Evolutionary conservation across 1,140 invertebrate genomes (phyloP).

Genomic region (Temnothorax longispinosus): DNA sequence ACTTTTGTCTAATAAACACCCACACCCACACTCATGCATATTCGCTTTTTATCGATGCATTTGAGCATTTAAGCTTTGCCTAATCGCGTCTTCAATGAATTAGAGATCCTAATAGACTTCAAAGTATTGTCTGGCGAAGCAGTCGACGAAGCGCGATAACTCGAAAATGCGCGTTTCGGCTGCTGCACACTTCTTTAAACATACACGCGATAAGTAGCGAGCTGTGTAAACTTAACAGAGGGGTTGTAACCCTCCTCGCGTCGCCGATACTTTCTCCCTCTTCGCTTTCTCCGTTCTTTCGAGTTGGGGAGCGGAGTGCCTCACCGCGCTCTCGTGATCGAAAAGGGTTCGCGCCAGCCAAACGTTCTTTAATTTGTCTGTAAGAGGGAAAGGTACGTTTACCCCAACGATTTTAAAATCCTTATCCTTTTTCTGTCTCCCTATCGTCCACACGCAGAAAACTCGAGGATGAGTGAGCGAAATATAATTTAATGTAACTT

Average conservation of each 20-base stretch:
- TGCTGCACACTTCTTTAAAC: slow-evolving; percentile 38
- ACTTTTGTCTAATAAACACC: background rate
- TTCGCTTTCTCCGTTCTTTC: slow-evolving; percentile 23
- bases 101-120: slow-evolving; percentile 35
- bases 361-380: slow-evolving; percentile 68
- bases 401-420: slow-evolving; percentile 47
- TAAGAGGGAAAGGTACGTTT: slow-evolving; percentile 28
- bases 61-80: slow-evolving; percentile 19
- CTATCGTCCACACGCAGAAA: background rate
- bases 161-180: slow-evolving; percentile 17
- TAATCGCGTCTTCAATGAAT: slow-evolving; percentile 18
- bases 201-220: slow-evolving; percentile 46
- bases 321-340: slow-evolving; percentile 49
- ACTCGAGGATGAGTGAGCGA: background rate
- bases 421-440: background rate
- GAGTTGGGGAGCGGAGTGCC: slow-evolving; percentile 52
- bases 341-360: slow-evolving; percentile 61
- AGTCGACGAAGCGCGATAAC: slow-evolving; percentile 31
- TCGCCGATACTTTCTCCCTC: slow-evolving; percentile 54
- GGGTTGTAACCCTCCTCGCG: slow-evolving; percentile 41
- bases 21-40: background rate
- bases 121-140: slow-evolving; percentile 12
- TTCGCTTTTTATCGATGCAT: background rate
- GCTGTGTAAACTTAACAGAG: slow-evolving; percentile 31
- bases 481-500: slow-evolving; percentile 29